These are phyloP conservation scores for Ancistrus triradiatus DNA, from an alignment of 2,113 vertebrate genomes.

Conservation along the genomic window DNA sequence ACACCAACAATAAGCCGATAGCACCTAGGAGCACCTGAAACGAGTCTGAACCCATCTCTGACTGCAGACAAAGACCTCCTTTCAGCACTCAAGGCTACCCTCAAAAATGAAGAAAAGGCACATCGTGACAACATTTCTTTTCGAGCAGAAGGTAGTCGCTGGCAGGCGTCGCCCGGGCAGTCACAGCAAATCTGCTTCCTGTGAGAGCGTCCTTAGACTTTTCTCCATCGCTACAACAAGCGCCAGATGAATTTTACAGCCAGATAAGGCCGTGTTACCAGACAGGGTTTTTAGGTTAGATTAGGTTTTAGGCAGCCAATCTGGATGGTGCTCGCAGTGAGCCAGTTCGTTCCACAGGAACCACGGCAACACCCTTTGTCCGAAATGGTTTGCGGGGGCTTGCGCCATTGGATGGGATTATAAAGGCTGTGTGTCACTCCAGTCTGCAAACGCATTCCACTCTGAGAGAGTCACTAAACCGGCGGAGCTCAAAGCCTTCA, in stretches of 20 bases:
- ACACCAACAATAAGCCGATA: slow-evolving; percentile 35
- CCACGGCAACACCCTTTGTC: slow-evolving; percentile 54
- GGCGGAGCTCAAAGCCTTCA: slow-evolving; percentile 22
- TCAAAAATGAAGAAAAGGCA: slow-evolving; percentile 7
- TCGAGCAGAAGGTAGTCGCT: slow-evolving; percentile 6
- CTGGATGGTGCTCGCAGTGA: slow-evolving; percentile 2
- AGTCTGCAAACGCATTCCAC: slow-evolving; percentile 32
- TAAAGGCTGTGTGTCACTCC: slow-evolving; percentile 42
- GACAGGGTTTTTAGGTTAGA: slow-evolving; percentile 5
- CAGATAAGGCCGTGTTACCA: slow-evolving; percentile 17
- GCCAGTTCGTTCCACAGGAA: slow-evolving; percentile 25
- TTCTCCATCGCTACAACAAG: background rate
- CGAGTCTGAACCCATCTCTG: slow-evolving; percentile 36
- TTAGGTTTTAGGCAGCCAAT: slow-evolving; percentile 19
- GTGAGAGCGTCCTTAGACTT: background rate
- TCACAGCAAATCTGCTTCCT: background rate
- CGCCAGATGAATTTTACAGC: background rate
- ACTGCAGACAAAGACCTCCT: slow-evolving; percentile 42
- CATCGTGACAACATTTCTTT: slow-evolving; percentile 24
- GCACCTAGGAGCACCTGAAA: slow-evolving; percentile 35
- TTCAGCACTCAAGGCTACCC: slow-evolving; percentile 22
- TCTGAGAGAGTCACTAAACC: slow-evolving; percentile 22
- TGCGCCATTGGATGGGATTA: slow-evolving; percentile 37
- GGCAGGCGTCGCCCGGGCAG: background rate
- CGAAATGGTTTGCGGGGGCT: slow-evolving; percentile 29